Evolutionary conservation across 2,113 vertebrate species (phyloP).

Genomic region (Pteruthius melanotis): DNA sequence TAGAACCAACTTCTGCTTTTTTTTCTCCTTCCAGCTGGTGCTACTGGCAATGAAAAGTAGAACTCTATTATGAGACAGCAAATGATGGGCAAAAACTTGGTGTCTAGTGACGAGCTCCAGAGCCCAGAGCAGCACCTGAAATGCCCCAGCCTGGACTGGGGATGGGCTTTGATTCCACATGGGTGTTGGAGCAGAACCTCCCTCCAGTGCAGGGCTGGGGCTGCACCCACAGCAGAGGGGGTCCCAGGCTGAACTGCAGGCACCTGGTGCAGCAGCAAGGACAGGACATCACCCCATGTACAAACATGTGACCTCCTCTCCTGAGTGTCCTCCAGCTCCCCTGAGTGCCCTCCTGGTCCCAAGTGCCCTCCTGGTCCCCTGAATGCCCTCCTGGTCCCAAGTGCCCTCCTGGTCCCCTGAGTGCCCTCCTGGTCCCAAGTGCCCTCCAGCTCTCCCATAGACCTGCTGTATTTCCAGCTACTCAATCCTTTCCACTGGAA

Average conservation of each 20-base stretch:
- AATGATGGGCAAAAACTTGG: background rate
- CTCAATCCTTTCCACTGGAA: background rate
- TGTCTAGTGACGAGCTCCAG: background rate
- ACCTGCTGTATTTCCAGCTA: fast-evolving
- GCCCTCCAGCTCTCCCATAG: background rate
- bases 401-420: background rate
- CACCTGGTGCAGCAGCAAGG: fast-evolving
- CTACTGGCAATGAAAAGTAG: background rate
- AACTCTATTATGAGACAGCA: background rate
- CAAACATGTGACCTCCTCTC: fast-evolving
- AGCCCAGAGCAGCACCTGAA: background rate
- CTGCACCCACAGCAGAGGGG: background rate
- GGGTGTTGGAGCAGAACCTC: background rate
- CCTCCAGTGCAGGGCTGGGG: background rate
- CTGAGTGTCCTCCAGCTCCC: background rate
- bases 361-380: background rate
- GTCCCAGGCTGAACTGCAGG: fast-evolving
- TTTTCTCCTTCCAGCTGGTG: background rate
- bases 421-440: background rate
- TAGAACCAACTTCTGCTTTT: background rate
- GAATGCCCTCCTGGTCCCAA: background rate
- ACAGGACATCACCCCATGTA: fast-evolving
- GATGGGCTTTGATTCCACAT: fast-evolving
- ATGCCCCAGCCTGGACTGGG: background rate
- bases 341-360: background rate